Evolutionary conservation across 2,113 vertebrate species (phyloP).

Genomic region (Noctilio leporinus): DNA sequence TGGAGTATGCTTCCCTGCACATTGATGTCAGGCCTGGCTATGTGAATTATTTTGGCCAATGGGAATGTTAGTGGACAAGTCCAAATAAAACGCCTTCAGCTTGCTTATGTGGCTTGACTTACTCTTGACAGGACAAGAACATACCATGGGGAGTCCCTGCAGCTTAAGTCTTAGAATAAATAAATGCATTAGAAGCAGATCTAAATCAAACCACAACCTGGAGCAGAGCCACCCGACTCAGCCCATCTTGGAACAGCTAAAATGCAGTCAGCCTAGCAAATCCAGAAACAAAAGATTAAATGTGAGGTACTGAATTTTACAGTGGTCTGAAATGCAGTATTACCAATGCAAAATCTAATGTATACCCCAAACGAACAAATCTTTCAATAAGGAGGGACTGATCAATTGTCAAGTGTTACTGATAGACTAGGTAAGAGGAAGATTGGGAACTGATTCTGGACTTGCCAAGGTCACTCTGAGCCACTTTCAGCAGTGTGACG

Average conservation of each 20-base stretch:
- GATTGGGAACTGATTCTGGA: background rate
- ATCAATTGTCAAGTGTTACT: background rate
- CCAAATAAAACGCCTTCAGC: background rate
- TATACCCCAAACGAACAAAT: background rate
- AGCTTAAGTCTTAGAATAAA: background rate
- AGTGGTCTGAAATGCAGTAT: background rate
- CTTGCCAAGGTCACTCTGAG: background rate
- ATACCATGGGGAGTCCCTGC: background rate
- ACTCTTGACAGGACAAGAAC: background rate
- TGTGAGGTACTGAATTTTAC: background rate
- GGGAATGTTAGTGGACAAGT: background rate
- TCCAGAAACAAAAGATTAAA: background rate
- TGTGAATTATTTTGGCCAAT: background rate
- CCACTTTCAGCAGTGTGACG: background rate
- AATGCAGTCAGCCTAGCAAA: background rate
- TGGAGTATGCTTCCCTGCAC: background rate
- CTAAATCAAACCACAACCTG: background rate
- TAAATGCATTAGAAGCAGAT: background rate
- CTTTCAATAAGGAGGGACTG: background rate
- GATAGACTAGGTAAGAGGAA: background rate
- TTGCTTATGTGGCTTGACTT: background rate
- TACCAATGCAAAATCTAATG: background rate
- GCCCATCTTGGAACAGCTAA: background rate
- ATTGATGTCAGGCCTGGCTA: background rate
- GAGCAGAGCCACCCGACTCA: background rate